Conservation (phyloP, 2,113 vertebrate genomes). For the Rhodinocichla rosea region DNA sequence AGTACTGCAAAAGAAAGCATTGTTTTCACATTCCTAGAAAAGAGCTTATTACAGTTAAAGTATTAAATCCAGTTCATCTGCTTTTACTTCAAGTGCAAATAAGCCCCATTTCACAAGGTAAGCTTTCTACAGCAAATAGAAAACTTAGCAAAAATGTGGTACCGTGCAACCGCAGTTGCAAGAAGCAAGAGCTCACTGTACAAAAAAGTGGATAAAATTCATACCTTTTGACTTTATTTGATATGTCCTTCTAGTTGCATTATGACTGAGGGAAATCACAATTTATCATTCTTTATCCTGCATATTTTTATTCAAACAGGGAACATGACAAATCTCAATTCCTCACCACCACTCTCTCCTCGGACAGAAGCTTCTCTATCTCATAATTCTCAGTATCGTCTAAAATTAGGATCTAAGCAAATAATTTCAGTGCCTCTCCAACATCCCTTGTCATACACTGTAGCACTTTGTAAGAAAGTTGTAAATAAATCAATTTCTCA, state of each 20-base stretch:
- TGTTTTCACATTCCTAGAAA: constrained; percentile 44
- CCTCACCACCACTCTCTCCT: not conserved
- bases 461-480: not conserved
- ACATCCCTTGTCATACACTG: not conserved
- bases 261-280: not conserved
- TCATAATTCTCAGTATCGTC: not conserved
- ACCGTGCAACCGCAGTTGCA: not conserved
- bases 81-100: not conserved
- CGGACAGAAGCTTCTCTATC: not conserved
- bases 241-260: not conserved
- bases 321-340: not conserved
- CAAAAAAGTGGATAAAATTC: not conserved
- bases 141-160: not conserved
- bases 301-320: not conserved
- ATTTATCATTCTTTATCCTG: not conserved
- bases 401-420: not conserved
- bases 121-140: not conserved
- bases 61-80: constrained; percentile 55
- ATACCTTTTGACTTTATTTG: not conserved
- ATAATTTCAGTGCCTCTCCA: not conserved
- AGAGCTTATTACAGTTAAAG: constrained; percentile 30
- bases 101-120: not conserved
- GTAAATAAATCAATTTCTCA: not conserved
- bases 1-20: constrained; percentile 23
- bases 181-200: not conserved